Base-by-base conservation (phyloP, 2,888 invertebrate species). In the Trachelus troglodyta region DNA sequence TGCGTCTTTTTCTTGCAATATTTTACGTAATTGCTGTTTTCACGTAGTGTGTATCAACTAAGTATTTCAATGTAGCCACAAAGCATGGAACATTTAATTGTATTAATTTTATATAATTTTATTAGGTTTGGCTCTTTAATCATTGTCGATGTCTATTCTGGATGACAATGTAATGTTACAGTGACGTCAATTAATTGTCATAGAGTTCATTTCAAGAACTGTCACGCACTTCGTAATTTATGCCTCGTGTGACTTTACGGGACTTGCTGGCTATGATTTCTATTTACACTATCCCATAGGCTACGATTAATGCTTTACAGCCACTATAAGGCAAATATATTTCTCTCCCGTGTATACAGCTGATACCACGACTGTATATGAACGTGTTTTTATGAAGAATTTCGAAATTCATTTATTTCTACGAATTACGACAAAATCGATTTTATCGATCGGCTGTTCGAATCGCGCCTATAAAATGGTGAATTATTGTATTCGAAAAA, bases 261-360 rank as follows among this genome's bases (percentile, higher is more conserved):
- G 80, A 69, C 35, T 69, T 69, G 69, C 30, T 68, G 79, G 77
- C 82, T 83, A 82, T 81, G 82, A 83, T 84, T 85, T 86, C 85
- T 84, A 83, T 85, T 85, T 84, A 81, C 85, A 82, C 83, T 82
- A 76, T 74, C 75, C 30, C 81, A 79, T 76, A 79, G 81, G 81
- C 84, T 82, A 79, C 79, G 79, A 76, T 73, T 76, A 69, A 71
- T n/a, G 31, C 30, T 71, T 30, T 31, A 71, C 31, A 33, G 71
- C 31, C 23, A 23, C 15, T 56, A 56, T 9, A 15, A 23, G 56
- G 23, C 23, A 56, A 56, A 56, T 23, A 9, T 56, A 56, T 56
- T 56, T 4, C 12, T 71, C 31, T 33, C 3, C 71, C 31, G 12
- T 15, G 12, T 33, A 33, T 15, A 15, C 71, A 33, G 31, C 71